Evolutionary conservation across 2,888 invertebrate genomes (phyloP).

Genomic region (Drosophila prostipennis): DNA sequence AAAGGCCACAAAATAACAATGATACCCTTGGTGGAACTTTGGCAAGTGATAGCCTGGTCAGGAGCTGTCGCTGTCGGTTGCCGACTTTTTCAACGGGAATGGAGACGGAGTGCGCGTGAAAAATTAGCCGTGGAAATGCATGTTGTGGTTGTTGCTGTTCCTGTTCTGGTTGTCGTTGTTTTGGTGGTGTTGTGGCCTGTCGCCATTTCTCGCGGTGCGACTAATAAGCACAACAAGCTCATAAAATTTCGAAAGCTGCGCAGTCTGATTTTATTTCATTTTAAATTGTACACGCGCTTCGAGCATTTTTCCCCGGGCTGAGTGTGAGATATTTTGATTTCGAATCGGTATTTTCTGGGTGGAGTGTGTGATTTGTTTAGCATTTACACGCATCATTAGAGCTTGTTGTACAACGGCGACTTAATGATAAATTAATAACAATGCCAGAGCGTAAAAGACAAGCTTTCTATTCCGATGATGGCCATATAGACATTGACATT

Average conservation of each 20-base stretch:
- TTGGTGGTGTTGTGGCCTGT: conserved; percentile 65
- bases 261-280: conserved; percentile 69
- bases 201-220: conserved; percentile 76
- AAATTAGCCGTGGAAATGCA: conserved; percentile 77
- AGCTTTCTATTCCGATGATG: conserved; percentile 72
- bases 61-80: conserved; percentile 71
- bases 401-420: conserved; percentile 54
- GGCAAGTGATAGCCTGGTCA: conserved; percentile 61
- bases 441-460: conserved; percentile 53
- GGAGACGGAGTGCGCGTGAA: conserved; percentile 64
- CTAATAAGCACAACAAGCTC: conserved; percentile 78
- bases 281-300: conserved; percentile 70
- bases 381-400: conserved; percentile 76
- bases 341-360: background rate
- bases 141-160: conserved; percentile 59
- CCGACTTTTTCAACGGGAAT: conserved; percentile 39
- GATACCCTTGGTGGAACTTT: conserved; percentile 16
- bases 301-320: conserved; percentile 41
- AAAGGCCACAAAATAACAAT: conserved; percentile 6
- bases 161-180: conserved; percentile 32
- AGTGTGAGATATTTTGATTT: conserved; percentile 13
- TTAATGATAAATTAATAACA: conserved; percentile 72
- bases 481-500: conserved; percentile 48
- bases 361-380: conserved; percentile 48
- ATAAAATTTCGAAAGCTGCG: conserved; percentile 75